Base-by-base conservation (phyloP, 2,888 invertebrate genomes). In the Linnaemya vulpina region DNA sequence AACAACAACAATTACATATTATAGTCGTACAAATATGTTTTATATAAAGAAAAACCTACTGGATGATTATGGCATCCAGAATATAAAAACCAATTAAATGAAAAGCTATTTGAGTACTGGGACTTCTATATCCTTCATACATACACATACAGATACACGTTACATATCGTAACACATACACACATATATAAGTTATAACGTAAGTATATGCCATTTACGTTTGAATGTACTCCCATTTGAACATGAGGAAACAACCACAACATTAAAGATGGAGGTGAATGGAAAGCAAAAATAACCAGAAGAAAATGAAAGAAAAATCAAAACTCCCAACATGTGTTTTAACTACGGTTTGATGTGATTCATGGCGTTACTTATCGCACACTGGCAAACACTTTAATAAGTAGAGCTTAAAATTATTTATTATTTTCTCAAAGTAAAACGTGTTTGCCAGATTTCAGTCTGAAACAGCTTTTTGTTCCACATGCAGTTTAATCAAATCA, bases 31-130 rank as follows among this genome's bases (percentile, higher is more conserved):
- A 55, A 13, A 13, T 55, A 55, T 35, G n/a, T 58, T 35, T n/a
- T 25, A 43, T 65, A 65, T 3, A 46, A 13, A 35, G 17, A 35
- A 79, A 51, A 73, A 60, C 38, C 49, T 60, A 60, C 40, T 43
- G 76, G 30, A 74, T 67, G 49, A 80, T 80, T 67, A 80, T 67
- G 65, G 60, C 67, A 67, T 60, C 67, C 49, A 67, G 67, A 65
- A 74, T 60, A 80, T 74, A 49, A 80, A 80, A 84, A 76, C 75
- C 80, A 84, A 80, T 84, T 84, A 84, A 80, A 84, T 81, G 76
- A 67, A 76, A 84, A 76, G 73, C 76, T 80, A 73, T 76, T 73
- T 76, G 70, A 80, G 80, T 71, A 77, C 76, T 76, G 76, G 40
- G 51, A 55, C 71, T 73, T n/a, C 17, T 35, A 43, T 40, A 71